Base-by-base conservation (phyloP, 2,888 invertebrate genomes). In the Eustalomyia histrio region DNA sequence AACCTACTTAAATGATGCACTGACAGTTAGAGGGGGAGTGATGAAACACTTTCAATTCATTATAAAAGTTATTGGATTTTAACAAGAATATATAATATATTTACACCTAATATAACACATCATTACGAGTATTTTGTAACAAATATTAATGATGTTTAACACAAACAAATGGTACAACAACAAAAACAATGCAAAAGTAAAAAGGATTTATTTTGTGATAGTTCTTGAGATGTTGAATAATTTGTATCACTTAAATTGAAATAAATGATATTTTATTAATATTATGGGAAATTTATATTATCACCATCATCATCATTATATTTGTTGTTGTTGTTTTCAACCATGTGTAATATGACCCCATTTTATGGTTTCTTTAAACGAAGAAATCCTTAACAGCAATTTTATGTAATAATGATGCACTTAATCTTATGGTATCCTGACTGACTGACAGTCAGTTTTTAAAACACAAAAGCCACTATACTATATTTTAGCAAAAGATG, bases 401-500 rank as follows among this genome's bases (percentile, higher is more conserved):
- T 73, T 80, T 80, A 68, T 67, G 33, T 67, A 55, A 68, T 81
- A 83, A 83, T 76, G 80, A 76, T 76, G 80, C 73, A 83, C 83
- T 83, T 83, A 80, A 83, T 83, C 80, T 81, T 81, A 43, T 78
- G 74, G 67, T 79, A 81, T 76, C 80, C 76, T 81, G 78, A 81
- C 71, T 76, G 69, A 76, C 53, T 67, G 75, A 61, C 58, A 67
- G 64, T 64, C 64, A 69, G 39, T 58, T 73, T 67, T 71, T 68
- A 14, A 67, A 67, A 17, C 2, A 63, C 21, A 47, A 63, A 43
- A 21, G 18, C 63, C 24, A 63, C 29, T 29, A 4, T 6, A 29
- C 29, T 7, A 29, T 29, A 29, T 4, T 29, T 29, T 29, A 29
- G 29, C 7, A 29, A 7, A 29, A 29, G 29, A 29, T 57, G 29